Percentiles rank a stretch among this genome's conserved stretches.
Evolutionary conservation across 2,888 invertebrate species (phyloP).

Genomic region (Drosophila parthenogenetica): DNA sequence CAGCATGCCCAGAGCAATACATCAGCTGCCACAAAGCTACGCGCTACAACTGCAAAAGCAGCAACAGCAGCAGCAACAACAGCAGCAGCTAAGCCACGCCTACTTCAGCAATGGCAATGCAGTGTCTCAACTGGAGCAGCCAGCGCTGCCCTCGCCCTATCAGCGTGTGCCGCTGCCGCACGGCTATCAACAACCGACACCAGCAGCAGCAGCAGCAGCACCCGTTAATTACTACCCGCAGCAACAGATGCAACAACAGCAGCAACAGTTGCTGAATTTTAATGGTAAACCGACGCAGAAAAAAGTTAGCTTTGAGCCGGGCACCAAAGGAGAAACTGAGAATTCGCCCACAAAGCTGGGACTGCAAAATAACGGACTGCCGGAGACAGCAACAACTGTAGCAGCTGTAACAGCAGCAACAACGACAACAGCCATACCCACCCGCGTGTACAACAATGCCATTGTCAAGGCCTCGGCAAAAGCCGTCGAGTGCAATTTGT

Average conservation of each 20-base stretch:
- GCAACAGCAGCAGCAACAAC: constrained; percentile 69
- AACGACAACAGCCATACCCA: constrained; percentile 83
- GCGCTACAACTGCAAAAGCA: constrained; percentile 76
- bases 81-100: constrained; percentile 62
- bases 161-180: constrained; percentile 88
- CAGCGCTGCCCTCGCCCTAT: constrained; percentile 85
- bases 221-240: constrained; percentile 77
- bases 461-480: constrained; percentile 86
- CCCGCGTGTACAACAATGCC: constrained; percentile 85
- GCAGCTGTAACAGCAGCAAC: constrained; percentile 21
- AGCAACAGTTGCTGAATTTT: constrained; percentile 50
- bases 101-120: constrained; percentile 48
- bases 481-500: constrained; percentile 92
- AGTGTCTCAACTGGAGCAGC: constrained; percentile 43
- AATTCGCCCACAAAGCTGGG: constrained; percentile 46
- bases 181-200: constrained; percentile 86
- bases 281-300: constrained; percentile 87
- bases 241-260: constrained; percentile 68
- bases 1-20: constrained; percentile 65
- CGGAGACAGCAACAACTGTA: constrained; percentile 31
- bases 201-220: constrained; percentile 81
- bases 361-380: constrained; percentile 72
- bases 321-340: constrained; percentile 88
- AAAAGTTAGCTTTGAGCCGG: constrained; percentile 91
- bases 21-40: constrained; percentile 77